Conservation (phyloP, 2,113 vertebrate species). For the Urocitellus parryii region DNA sequence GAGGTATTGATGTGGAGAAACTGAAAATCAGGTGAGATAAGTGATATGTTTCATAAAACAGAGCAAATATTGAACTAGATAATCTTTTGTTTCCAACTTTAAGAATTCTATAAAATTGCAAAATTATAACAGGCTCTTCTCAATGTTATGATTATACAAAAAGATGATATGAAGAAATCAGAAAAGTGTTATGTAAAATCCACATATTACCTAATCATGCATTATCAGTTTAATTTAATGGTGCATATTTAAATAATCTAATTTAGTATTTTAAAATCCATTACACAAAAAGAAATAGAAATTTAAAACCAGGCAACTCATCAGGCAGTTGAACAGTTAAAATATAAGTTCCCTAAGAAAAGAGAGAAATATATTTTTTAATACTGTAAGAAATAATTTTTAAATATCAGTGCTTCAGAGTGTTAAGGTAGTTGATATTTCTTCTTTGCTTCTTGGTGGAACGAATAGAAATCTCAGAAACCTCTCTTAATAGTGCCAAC, state of each 20-base stretch:
- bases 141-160: not conserved
- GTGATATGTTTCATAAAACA: not conserved
- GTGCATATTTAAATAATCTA: slow-evolving; percentile 1
- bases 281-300: slow-evolving; percentile 10
- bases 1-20: not conserved
- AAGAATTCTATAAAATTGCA: slow-evolving; percentile 4
- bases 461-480: slow-evolving; percentile 55
- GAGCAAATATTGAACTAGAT: not conserved
- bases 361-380: slow-evolving; percentile 23
- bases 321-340: slow-evolving; percentile 34
- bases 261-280: slow-evolving; percentile 32
- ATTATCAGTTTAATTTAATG: slow-evolving; percentile 38
- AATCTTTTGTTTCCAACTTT: slow-evolving; percentile 5
- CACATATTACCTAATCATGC: not conserved
- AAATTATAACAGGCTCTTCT: slow-evolving; percentile 15
- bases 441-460: not conserved
- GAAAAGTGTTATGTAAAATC: slow-evolving; percentile 19
- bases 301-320: slow-evolving; percentile 18
- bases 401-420: slow-evolving; percentile 19
- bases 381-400: slow-evolving; percentile 24
- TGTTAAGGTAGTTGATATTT: slow-evolving; percentile 30
- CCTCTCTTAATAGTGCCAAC: slow-evolving; percentile 33
- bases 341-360: not conserved
- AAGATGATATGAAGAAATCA: not conserved
- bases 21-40: not conserved